A percentile compares a stretch with the other conserved stretches of the same genome.
phyloP scores from a whole-genome alignment of 2,113 vertebrate genomes.

The Oreotrochilus melanogaster region DNA sequence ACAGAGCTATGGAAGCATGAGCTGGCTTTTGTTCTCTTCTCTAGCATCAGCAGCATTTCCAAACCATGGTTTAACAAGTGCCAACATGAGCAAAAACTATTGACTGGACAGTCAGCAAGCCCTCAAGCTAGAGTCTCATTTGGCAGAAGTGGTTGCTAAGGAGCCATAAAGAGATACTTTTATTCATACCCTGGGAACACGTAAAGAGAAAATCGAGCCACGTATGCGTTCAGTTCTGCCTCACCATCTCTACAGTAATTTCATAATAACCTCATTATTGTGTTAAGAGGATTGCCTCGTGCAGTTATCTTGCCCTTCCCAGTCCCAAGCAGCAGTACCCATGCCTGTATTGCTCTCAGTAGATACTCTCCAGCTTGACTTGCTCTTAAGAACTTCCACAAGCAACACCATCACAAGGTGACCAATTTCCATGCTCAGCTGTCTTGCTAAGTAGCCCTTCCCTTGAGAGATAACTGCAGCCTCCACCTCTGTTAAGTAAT shows the following conservation, averaged over 20 bases:
- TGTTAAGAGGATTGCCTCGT: not conserved
- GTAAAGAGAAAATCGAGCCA: not conserved
- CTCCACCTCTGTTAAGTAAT: not conserved
- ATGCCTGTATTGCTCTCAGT: not conserved
- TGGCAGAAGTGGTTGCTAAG: not conserved
- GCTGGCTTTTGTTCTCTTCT: constrained; percentile 41
- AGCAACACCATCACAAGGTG: not conserved
- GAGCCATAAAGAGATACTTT: not conserved
- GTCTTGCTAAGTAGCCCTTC: not conserved
- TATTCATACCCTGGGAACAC: not conserved
- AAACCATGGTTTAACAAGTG: not conserved
- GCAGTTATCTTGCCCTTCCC: not conserved
- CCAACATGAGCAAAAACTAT: constrained; percentile 4
- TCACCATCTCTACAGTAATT: not conserved
- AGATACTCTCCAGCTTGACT: not conserved
- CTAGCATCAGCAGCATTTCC: constrained; percentile 46
- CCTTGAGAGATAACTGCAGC: not conserved
- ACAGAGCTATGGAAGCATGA: not conserved
- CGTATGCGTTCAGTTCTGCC: not conserved
- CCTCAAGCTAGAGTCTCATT: constrained; percentile 4
- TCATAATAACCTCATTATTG: not conserved
- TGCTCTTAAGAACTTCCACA: not conserved
- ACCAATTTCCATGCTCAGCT: not conserved
- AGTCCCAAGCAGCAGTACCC: not conserved
- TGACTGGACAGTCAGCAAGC: not conserved